Evolutionary conservation across 2,797 vertebrate genomes (phyloP).

Genomic region (Pangasius djambal): DNA sequence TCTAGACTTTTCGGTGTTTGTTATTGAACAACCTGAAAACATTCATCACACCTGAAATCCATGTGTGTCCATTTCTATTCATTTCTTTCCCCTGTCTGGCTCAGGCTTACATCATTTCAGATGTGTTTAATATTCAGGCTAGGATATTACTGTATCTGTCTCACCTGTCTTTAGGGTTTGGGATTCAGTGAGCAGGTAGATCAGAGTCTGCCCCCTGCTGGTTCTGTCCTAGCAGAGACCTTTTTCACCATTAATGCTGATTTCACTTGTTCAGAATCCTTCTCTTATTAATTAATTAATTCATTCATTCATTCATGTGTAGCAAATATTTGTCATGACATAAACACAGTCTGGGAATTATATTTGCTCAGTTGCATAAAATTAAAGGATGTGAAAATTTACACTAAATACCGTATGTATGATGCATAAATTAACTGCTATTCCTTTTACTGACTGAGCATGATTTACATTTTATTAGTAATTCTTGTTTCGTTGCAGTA

Average conservation of each 20-base stretch:
- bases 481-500: neutral
- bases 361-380: neutral
- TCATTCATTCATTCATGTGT: neutral
- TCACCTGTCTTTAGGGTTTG: constrained; percentile 28
- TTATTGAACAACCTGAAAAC: neutral
- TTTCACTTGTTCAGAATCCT: neutral
- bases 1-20: neutral
- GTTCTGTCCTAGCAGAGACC: constrained; percentile 56
- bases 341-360: neutral
- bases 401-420: neutral
- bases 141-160: neutral
- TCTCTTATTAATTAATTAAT: neutral
- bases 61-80: neutral
- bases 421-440: neutral
- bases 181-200: constrained; percentile 64
- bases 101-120: neutral
- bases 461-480: neutral
- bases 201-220: constrained; percentile 76
- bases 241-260: neutral
- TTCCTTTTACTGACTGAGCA: neutral
- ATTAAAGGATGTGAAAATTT: neutral
- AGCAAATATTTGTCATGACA: neutral
- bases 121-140: neutral
- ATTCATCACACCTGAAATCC: neutral
- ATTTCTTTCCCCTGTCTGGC: neutral